Evolutionary conservation across 2,888 invertebrate species (phyloP).

Genomic region (Podabrus alpinus): DNA sequence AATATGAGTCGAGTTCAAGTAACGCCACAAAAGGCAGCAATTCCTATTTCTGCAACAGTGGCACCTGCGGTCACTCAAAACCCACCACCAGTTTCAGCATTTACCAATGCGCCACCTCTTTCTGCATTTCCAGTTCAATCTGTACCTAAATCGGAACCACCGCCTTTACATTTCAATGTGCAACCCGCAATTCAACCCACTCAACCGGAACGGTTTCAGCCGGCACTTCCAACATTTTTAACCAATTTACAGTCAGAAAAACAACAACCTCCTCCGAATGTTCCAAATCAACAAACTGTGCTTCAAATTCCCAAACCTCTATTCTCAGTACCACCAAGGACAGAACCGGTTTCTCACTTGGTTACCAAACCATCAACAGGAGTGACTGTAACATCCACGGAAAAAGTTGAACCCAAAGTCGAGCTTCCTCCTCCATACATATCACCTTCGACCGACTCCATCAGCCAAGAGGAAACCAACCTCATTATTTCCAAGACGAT

Average conservation of each 20-base stretch:
- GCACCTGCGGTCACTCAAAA: neutral
- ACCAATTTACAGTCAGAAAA: neutral
- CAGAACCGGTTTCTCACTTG: neutral
- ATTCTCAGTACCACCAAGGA: neutral
- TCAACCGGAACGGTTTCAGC: neutral
- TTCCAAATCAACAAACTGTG: neutral
- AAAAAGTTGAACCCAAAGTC: neutral
- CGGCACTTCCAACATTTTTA: neutral
- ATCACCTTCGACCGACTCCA: neutral
- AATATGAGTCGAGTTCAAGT: neutral
- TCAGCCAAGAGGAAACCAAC: constrained; percentile 41
- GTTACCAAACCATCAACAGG: neutral
- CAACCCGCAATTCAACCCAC: neutral
- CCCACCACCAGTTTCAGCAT: neutral
- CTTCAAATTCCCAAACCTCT: neutral
- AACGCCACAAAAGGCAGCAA: neutral
- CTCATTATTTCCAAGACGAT: constrained; percentile 64
- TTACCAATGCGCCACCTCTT: neutral
- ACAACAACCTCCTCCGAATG: neutral
- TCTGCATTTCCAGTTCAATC: neutral
- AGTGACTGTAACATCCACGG: neutral
- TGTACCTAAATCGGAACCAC: neutral
- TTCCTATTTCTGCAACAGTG: neutral
- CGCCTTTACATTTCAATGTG: neutral
- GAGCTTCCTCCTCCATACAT: neutral